A percentile compares a stretch with the other conserved stretches of the same genome.
phyloP scores from a whole-genome alignment of 53 echinoderm and acorn worm genomes.

The Antedon mediterranea region DNA sequence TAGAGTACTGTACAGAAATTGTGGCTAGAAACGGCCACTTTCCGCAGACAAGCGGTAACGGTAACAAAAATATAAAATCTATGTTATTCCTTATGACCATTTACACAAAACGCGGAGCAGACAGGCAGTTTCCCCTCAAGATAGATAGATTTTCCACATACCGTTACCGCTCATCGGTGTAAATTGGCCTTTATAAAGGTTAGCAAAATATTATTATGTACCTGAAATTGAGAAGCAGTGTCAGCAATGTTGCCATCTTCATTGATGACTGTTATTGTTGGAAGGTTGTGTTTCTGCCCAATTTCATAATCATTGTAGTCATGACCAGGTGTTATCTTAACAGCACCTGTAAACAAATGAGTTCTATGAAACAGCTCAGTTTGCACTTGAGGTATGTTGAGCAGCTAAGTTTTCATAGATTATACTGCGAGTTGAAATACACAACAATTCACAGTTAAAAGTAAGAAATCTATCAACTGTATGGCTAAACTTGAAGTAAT shows the following conservation, averaged over 20 bases:
- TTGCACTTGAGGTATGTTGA: background rate
- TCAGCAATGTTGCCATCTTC: constrained; percentile 76
- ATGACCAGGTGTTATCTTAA: constrained; percentile 98
- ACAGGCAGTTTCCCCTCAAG: too few species aligned
- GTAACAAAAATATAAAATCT: too few species aligned
- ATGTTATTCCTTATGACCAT: too few species aligned
- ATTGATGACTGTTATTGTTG: constrained; percentile 61
- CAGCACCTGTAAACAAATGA: constrained; percentile 43
- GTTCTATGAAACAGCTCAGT: background rate
- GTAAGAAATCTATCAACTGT: background rate
- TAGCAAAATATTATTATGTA: constrained; percentile 2
- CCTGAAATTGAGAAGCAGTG: constrained; percentile 67
- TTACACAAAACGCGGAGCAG: too few species aligned
- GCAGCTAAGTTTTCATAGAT: background rate
- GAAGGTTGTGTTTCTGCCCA: constrained; percentile 66
- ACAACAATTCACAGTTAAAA: background rate
- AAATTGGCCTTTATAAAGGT: too few species aligned
- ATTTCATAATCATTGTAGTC: constrained; percentile 90
- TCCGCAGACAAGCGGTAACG: too few species aligned
- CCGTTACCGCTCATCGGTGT: too few species aligned
- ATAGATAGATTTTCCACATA: too few species aligned
- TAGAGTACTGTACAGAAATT: too few species aligned
- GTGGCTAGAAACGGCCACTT: too few species aligned
- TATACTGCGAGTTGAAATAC: too few species aligned
- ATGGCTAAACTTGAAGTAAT: too few species aligned